Percentiles rank a stretch among this genome's conserved stretches.
These are phyloP conservation scores for Panagrolaimus sp. DNA, from an alignment of 1,140 invertebrate species.

Conservation along the genomic window DNA sequence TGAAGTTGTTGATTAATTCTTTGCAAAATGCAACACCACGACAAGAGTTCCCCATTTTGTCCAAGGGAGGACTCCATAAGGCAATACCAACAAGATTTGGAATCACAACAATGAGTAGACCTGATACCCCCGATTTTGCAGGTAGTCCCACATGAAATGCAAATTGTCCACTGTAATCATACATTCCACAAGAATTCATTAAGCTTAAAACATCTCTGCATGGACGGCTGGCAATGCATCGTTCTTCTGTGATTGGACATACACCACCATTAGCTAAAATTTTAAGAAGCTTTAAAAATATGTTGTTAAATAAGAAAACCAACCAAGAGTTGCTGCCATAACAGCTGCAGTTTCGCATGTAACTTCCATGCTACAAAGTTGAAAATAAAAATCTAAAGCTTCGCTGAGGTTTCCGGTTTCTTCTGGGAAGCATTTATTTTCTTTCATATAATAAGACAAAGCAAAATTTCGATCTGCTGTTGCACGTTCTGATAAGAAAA, in stretches of 20 bases:
- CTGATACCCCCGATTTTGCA: conserved; percentile 92
- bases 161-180: conserved; percentile 45
- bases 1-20: conserved; percentile 36
- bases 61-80: conserved; percentile 85
- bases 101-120: conserved; percentile 82
- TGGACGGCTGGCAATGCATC: conserved; percentile 66
- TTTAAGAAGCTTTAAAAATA: no score
- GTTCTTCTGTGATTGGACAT: conserved; percentile 43
- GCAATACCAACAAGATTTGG: conserved; percentile 93
- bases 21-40: conserved; percentile 81
- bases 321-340: conserved; percentile 73
- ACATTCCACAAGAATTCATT: conserved; percentile 79
- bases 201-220: conserved; percentile 73
- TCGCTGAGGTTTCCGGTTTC: conserved; percentile 72
- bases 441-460: conserved; percentile 61
- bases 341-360: conserved; percentile 83
- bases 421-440: conserved; percentile 56
- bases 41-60: conserved; percentile 78
- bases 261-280: conserved; percentile 78
- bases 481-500: conserved; percentile 60
- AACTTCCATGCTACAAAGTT: conserved; percentile 89
- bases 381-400: conserved; percentile 86
- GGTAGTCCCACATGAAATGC: conserved; percentile 75
- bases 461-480: conserved; percentile 62
- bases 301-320: no score